Conservation (phyloP, 2,113 vertebrate species). For the Lamprotornis superbus region DNA sequence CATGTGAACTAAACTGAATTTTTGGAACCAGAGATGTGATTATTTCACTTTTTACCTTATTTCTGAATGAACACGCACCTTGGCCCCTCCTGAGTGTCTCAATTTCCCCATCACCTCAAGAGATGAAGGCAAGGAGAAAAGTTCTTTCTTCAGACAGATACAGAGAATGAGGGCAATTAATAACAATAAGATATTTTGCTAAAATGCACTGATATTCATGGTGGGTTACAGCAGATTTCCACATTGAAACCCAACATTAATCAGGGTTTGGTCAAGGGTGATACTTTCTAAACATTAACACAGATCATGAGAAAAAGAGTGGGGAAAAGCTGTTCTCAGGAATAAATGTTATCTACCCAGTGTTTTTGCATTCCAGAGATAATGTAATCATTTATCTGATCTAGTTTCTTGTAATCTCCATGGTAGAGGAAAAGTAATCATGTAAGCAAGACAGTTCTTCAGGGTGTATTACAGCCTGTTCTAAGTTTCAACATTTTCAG, state of each 20-base stretch:
- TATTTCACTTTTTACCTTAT: not conserved
- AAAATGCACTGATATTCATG: not conserved
- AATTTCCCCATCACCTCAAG: not conserved
- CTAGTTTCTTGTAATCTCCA: not conserved
- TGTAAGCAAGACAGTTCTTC: not conserved
- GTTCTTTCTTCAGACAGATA: not conserved
- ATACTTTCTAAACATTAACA: not conserved
- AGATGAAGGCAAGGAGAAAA: not conserved
- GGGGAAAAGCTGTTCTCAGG: not conserved
- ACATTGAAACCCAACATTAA: not conserved
- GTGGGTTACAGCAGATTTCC: not conserved
- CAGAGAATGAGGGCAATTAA: not conserved
- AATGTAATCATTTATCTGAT: not conserved
- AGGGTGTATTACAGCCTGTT: not conserved
- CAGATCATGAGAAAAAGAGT: not conserved
- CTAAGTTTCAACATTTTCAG: not conserved
- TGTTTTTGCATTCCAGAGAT: not conserved
- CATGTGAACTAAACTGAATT: not conserved
- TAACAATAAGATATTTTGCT: not conserved
- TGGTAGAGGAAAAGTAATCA: not conserved
- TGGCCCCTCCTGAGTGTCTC: not conserved
- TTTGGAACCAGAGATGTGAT: not conserved
- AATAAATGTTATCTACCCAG: not conserved
- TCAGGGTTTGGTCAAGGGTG: not conserved
- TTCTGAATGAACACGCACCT: not conserved